Percentiles rank a stretch among this genome's conserved stretches.
Evolutionary conservation across 2,113 vertebrate genomes (phyloP).

Genomic region (Phyllostomus hastatus): DNA sequence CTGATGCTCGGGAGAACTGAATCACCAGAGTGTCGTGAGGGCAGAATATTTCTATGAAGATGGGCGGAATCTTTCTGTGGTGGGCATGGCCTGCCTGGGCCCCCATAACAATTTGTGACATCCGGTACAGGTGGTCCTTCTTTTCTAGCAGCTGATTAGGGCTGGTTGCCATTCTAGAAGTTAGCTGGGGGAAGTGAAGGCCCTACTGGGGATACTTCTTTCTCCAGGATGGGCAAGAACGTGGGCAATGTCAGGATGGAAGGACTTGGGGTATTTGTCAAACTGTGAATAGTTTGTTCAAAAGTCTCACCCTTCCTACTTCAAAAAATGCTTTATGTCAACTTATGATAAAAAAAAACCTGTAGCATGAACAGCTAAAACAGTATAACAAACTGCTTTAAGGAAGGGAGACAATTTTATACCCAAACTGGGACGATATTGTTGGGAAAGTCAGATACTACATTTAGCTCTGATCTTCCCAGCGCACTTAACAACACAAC

Average conservation of each 20-base stretch:
- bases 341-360: not conserved
- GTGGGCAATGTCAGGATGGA: not conserved
- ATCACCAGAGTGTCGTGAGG: conserved; percentile 46
- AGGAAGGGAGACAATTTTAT: not conserved
- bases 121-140: not conserved
- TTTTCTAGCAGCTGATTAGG: not conserved
- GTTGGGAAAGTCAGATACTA: not conserved
- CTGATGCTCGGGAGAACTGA: conserved; percentile 59
- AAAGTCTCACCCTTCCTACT: not conserved
- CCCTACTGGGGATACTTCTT: not conserved
- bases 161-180: not conserved
- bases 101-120: not conserved
- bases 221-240: not conserved
- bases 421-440: not conserved
- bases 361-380: not conserved
- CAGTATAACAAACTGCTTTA: not conserved
- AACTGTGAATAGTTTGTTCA: not conserved
- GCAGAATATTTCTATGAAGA: conserved; percentile 38
- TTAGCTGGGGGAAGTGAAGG: not conserved
- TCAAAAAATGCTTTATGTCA: conserved; percentile 8
- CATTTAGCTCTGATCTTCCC: not conserved
- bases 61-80: conserved; percentile 52
- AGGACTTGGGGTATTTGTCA: not conserved
- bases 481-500: not conserved
- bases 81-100: not conserved